These are phyloP conservation scores for Apaloderma vittatum DNA, from an alignment of 2,113 vertebrate genomes.

Conservation along the genomic window DNA sequence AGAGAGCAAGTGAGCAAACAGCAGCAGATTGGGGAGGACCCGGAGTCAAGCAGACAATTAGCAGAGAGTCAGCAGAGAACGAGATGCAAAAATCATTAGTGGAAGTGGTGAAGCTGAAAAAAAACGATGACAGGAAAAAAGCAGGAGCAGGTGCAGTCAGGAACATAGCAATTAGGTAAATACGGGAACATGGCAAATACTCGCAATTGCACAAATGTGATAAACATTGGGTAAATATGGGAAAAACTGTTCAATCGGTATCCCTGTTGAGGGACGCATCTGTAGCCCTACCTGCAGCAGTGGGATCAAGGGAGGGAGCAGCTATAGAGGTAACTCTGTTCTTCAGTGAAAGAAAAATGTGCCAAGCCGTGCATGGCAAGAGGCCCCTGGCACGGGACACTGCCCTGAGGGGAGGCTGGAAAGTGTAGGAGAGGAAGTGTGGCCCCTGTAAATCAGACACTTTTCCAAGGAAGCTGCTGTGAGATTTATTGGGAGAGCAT, in stretches of 20 bases:
- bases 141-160: neutral
- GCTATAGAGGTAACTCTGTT: neutral
- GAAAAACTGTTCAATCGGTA: neutral
- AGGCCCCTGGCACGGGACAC: neutral
- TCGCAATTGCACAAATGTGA: neutral
- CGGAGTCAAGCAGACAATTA: conserved; percentile 42
- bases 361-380: neutral
- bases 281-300: neutral
- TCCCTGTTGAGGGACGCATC: neutral
- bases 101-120: conserved; percentile 41
- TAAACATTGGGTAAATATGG: neutral
- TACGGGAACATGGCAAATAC: neutral
- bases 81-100: conserved; percentile 44
- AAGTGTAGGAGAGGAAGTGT: neutral
- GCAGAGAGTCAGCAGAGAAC: conserved; percentile 35
- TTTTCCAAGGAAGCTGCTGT: conserved; percentile 14
- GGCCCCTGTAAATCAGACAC: neutral
- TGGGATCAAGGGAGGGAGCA: neutral
- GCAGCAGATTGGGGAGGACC: neutral
- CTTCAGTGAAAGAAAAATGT: neutral
- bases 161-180: neutral
- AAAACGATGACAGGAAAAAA: conserved; percentile 27
- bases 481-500: conserved; percentile 58
- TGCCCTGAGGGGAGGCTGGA: neutral
- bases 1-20: neutral